Conservation (phyloP, 1,140 invertebrate species). For the Drosophila burlai region DNA sequence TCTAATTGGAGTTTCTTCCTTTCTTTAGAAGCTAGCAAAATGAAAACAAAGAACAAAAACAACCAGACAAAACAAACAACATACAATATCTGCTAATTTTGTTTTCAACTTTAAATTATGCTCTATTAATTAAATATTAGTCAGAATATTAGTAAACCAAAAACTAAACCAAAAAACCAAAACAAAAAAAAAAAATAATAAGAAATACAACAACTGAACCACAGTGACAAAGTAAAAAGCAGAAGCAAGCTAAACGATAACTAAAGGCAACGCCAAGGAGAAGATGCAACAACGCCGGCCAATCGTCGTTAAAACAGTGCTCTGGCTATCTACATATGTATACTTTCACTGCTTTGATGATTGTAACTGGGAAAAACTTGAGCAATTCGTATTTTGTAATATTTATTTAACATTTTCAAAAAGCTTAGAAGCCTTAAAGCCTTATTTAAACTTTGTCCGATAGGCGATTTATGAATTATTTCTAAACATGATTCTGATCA, state of each 20-base stretch:
- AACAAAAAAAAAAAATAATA: conserved; percentile 15
- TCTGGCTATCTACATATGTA: not conserved
- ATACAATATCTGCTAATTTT: conserved; percentile 81
- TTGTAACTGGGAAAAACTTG: not conserved
- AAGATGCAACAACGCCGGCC: conserved; percentile 26
- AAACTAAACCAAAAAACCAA: conserved; percentile 47
- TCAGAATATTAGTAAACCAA: conserved; percentile 72
- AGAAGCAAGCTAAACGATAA: conserved; percentile 21
- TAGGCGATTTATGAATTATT: not conserved
- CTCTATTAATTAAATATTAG: conserved; percentile 78
- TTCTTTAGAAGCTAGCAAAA: conserved; percentile 79
- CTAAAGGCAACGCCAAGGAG: conserved; percentile 28
- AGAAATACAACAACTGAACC: conserved; percentile 19
- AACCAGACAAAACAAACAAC: conserved; percentile 60
- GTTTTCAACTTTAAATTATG: conserved; percentile 79
- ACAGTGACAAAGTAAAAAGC: conserved; percentile 28
- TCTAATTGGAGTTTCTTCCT: conserved; percentile 83
- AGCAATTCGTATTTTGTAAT: not conserved
- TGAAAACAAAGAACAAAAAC: conserved; percentile 43
- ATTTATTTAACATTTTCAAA: not conserved
- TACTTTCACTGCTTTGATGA: not conserved
- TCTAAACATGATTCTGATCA: not conserved
- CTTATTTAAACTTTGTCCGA: not conserved
- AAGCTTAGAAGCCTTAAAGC: not conserved
- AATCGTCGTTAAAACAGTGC: conserved; percentile 43